Base-by-base conservation (phyloP, 2,888 invertebrate genomes). In the Vanessa cardui region DNA sequence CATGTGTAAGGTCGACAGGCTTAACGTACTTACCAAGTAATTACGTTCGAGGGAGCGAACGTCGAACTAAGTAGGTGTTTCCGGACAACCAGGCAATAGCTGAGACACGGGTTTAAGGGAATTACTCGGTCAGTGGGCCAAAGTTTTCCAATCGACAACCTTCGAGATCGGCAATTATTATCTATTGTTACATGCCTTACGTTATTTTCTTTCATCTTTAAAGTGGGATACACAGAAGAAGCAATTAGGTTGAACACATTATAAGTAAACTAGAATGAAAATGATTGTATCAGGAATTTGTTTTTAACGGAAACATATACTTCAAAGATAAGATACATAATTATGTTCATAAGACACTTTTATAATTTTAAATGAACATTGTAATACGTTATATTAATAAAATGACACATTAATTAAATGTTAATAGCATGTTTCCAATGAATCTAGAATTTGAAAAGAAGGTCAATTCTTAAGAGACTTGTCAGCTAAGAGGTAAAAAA, bases 81-180 rank as follows among this genome's bases (percentile, higher is more conserved):
- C 83, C 81, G 80, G 39, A 39, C 74, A 78, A 54, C 56, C 33
- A 56, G 75, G 77, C 80, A 76, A 80, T 79, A 79, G 79, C 76
- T 78, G 73, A 79, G 78, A 75, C 77, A 79, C 77, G 77, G 79
- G 80, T 81, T 80, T 78, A 74, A 84, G 83, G 84, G 83, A 82
- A 79, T 84, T 83, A 77, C 82, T 88, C 79, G 86, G 89, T 88
- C 81, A 89, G 84, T 89, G 74, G 87, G 86, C 78, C 86, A 77
- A 62, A 62, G 45, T 63, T 63, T 67, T 63, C 45, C 54, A 63
- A 67, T 50, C 46, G 8, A 33, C 52, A 20, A 45, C 18, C 63
- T 44, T 45, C 16, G 49, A 58, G 39, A 58, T 33, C 45, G 58
- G 58, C 31, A 58, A 66, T 58, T 50, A 66, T 58, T 50, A 66